Evolutionary conservation across 2,797 vertebrate species (phyloP).

Genomic region (Neosalanx taihuensis): DNA sequence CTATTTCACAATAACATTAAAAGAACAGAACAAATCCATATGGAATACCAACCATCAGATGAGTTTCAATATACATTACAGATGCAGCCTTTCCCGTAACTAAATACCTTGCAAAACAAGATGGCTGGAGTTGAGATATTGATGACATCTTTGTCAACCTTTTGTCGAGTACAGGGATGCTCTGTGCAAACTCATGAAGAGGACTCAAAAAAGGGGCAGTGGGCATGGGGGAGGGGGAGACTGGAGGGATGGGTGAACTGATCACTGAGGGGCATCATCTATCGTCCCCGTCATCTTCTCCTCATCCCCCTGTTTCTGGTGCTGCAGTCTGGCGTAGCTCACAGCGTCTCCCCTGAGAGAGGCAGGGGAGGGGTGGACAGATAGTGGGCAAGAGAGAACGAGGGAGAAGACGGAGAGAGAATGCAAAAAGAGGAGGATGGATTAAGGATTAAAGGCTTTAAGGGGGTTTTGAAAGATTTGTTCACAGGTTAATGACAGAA

Average conservation of each 20-base stretch:
- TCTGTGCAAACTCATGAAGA: constrained; percentile 24
- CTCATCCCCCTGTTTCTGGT: constrained; percentile 84
- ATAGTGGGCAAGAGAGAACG: constrained; percentile 13
- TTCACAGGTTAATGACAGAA: constrained; percentile 29
- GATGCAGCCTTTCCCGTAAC: constrained; percentile 31
- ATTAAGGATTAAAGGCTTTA: constrained; percentile 25
- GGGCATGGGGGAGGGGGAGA: not conserved
- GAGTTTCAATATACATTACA: constrained; percentile 8
- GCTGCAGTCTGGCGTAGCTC: constrained; percentile 88
- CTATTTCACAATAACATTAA: constrained; percentile 27
- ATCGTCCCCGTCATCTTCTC: constrained; percentile 76
- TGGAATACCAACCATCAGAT: constrained; percentile 17
- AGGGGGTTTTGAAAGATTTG: constrained; percentile 9
- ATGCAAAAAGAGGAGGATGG: constrained; percentile 14
- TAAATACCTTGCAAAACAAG: constrained; percentile 38
- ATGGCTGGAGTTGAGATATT: constrained; percentile 24
- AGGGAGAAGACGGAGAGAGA: constrained; percentile 8
- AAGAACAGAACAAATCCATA: constrained; percentile 30
- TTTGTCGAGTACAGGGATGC: not conserved
- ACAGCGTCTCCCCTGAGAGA: constrained; percentile 87
- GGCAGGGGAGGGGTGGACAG: not conserved
- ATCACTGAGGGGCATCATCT: constrained; percentile 78
- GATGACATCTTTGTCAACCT: not conserved
- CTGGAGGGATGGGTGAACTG: not conserved
- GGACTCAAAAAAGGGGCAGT: constrained; percentile 6